phyloP scores from a whole-genome alignment of 2,888 invertebrate genomes.

The Pecten maximus region DNA sequence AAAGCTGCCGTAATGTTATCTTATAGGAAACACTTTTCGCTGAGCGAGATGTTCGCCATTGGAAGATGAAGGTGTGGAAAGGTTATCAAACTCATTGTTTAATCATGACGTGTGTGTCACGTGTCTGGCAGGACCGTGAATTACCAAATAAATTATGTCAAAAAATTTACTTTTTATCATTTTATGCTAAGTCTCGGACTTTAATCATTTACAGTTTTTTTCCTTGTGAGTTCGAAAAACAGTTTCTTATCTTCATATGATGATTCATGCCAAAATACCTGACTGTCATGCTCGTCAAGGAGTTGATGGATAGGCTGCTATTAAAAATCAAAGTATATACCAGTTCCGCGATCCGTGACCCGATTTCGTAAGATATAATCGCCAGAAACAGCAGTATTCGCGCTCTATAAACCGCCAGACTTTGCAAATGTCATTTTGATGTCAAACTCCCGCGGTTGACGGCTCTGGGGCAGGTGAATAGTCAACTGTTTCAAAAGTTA shows the following conservation, averaged over 20 bases:
- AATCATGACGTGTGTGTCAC: constrained; percentile 1
- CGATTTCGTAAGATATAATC: constrained; percentile 30
- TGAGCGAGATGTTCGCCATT: constrained; percentile 35
- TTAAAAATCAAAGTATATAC: constrained; percentile 28
- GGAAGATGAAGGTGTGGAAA: constrained; percentile 11
- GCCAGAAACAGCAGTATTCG: not conserved
- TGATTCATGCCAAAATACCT: constrained; percentile 10
- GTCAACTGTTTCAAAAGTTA: not conserved
- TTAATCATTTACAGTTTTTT: constrained; percentile 22
- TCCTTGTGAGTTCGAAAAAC: not conserved
- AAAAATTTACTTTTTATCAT: constrained; percentile 27
- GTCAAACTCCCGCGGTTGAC: constrained; percentile 13
- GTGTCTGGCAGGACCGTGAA: constrained; percentile 20
- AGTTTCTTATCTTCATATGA: not conserved
- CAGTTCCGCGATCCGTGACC: not conserved
- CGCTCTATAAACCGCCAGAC: not conserved
- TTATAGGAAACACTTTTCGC: constrained; percentile 24
- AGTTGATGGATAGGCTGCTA: not conserved
- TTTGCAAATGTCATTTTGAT: not conserved
- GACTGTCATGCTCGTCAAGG: not conserved
- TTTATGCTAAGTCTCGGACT: not conserved
- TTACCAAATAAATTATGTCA: constrained; percentile 32
- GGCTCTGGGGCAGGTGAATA: not conserved
- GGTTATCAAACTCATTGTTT: constrained; percentile 11
- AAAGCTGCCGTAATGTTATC: constrained; percentile 51